Base-by-base conservation (phyloP, 2,113 vertebrate species). In the Bettongia penicillata region DNA sequence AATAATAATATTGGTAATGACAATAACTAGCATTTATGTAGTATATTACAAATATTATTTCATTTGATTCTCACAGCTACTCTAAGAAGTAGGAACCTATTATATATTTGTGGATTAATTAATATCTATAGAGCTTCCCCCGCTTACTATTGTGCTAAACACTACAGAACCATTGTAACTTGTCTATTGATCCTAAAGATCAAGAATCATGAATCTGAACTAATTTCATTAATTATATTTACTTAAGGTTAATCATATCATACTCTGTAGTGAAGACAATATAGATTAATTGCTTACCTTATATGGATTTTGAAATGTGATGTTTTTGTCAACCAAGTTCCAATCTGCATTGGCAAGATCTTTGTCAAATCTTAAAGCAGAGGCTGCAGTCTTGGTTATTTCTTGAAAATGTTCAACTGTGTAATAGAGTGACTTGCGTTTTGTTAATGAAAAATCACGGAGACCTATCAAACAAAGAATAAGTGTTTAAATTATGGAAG, bases 341-440 rank as follows among this genome's bases (percentile, higher is more conserved):
- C 98, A 98, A 25, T 98, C 97, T 94, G 98, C 97, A 96, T 98
- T 97, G 92, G 98, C 98, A 95, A 98, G 98, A 95, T 98, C 97
- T 97, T 93, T 98, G 90, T 98, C 98, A 96, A 98, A 98, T 97
- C 98, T 98, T 77, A 98, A 94, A 93, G 97, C 93, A n/a, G 96
- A 95, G 53, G 96, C 98, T 57, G 92, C 49, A 89, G 98, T 97
- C 93, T 95, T 96, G 77, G 96, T 96, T 93, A 97, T 95, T 49
- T 98, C 96, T 95, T 97, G 97, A 91, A 98, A 98, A 28, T 97
- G 98, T 90, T 98, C 97, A 97, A 98, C 96, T 77, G 98, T 98
- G 91, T 96, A 97, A 95, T 97, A 95, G 95, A 98, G 96, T 22
- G 98, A 98, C 96, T 98, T 98, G 50, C 97, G 94, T 89, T 98